Evolutionary conservation across 2,888 invertebrate genomes (phyloP), one percentile per base, ranked within the genome.

Genomic region (Strigamia crassipes): DNA sequence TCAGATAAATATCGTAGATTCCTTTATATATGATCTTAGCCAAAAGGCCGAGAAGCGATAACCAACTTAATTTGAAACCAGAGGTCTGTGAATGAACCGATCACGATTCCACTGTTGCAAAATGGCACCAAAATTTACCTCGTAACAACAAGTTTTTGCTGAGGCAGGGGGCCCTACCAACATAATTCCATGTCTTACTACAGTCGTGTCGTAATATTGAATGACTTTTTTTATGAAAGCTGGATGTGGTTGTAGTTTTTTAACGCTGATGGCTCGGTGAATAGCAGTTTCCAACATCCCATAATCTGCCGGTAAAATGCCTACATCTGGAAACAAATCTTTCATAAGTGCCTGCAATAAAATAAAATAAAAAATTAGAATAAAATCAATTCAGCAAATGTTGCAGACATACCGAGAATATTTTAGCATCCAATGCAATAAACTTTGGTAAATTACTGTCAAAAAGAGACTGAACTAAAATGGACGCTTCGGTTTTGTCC

Each of bases 401-500:
- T 1, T 0, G 5, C 73, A 15, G 13, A 73, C 5, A 79, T 86
- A 91, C 91, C 87, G 91, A 92, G 87, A 96, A 96, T 0, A 96
- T 89, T 27, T 93, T 87, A 0, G 94, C 94, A 87, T 96, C 96
- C 80, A 96, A 94, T 0, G 93, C 91, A 82, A 96, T 88, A 87
- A 96, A 96, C 88, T 96, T 96, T 0, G 96, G 96, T 84, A 96
- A 89, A 88, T 96, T 96, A 85, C 94, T 95, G 88, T 96, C 96
- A 83, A 95, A 91, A 9, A 96, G 88, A 0, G 96, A 96, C 85
- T 95, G 92, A 82, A 96, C 92, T 15, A 96, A 88, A 0, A 94
- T 94, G 82, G 93, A 18, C n/a, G 46, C 94, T 87, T 96, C 96
- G 78, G 90, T 92, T 86, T 94, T 93, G 86, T 95, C 93, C 0